phyloP scores from a whole-genome alignment of 2,113 vertebrate genomes.

The Egretta garzetta region DNA sequence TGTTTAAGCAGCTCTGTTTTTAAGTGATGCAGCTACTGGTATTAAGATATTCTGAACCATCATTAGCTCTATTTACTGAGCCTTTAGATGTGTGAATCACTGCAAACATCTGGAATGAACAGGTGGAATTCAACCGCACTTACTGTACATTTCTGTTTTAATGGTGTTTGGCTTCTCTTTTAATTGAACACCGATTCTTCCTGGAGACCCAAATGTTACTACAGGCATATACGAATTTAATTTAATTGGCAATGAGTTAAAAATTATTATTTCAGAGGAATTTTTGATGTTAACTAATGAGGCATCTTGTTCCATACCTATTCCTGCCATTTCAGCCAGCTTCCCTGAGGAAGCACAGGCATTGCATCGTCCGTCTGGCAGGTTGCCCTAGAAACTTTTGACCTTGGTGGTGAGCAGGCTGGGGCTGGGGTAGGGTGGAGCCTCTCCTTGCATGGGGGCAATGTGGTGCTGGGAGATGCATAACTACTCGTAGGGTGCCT shows the following conservation, averaged over 20 bases:
- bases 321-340: background rate
- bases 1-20: background rate
- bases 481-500: background rate
- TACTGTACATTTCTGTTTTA: conserved; percentile 8
- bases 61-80: conserved; percentile 57
- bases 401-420: background rate
- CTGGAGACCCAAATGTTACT: conserved; percentile 27
- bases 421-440: background rate
- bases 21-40: background rate
- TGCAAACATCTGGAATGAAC: conserved; percentile 71
- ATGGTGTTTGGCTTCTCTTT: conserved; percentile 48
- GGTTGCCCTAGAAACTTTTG: background rate
- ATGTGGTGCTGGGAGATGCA: background rate
- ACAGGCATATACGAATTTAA: conserved; percentile 11
- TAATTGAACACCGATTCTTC: conserved; percentile 35
- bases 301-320: background rate
- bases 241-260: conserved; percentile 37
- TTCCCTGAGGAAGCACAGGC: background rate
- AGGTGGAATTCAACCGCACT: conserved; percentile 53
- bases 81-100: conserved; percentile 55
- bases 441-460: background rate
- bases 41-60: conserved; percentile 56
- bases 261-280: conserved; percentile 37
- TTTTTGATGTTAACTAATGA: conserved; percentile 54
- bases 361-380: background rate